phyloP scores from a whole-genome alignment of 1,140 invertebrate genomes.

The Meloidogyne hapla region DNA sequence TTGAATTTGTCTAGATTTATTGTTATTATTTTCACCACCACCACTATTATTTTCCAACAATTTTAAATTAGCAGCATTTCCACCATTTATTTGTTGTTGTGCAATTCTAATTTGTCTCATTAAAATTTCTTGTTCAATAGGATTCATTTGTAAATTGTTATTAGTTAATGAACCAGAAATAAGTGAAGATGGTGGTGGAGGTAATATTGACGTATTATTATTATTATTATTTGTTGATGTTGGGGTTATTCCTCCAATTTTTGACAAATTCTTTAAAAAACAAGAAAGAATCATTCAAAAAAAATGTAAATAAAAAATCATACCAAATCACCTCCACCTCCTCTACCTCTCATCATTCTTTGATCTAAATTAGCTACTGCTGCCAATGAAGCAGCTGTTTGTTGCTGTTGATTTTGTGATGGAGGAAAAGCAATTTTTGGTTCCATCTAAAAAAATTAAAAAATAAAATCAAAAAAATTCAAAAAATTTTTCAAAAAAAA shows the following conservation, averaged over 20 bases:
- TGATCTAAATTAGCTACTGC: neutral
- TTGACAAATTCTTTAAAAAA: neutral
- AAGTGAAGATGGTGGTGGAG: neutral
- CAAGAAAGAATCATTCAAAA: neutral
- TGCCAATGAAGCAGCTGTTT: neutral
- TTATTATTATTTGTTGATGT: neutral
- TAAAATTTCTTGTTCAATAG: slow-evolving; percentile 35
- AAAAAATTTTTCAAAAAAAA: neutral
- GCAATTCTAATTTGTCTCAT: slow-evolving; percentile 31
- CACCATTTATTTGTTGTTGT: slow-evolving; percentile 14
- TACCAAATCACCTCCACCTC: neutral
- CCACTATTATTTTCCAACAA: neutral
- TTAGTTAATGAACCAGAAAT: neutral
- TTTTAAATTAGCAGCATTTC: neutral
- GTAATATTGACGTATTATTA: neutral
- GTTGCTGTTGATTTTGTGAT: neutral
- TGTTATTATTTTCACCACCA: neutral
- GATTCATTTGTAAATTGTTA: slow-evolving; percentile 9
- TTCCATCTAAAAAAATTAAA: neutral
- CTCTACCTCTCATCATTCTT: neutral
- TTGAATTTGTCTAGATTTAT: slow-evolving; percentile 6
- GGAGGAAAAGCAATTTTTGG: slow-evolving; percentile 10
- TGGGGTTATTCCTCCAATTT: neutral
- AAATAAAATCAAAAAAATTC: neutral
- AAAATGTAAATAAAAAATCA: no score